These are phyloP conservation scores for Psettodes erumei DNA, from an alignment of 2,113 vertebrate genomes.

Conservation along the genomic window DNA sequence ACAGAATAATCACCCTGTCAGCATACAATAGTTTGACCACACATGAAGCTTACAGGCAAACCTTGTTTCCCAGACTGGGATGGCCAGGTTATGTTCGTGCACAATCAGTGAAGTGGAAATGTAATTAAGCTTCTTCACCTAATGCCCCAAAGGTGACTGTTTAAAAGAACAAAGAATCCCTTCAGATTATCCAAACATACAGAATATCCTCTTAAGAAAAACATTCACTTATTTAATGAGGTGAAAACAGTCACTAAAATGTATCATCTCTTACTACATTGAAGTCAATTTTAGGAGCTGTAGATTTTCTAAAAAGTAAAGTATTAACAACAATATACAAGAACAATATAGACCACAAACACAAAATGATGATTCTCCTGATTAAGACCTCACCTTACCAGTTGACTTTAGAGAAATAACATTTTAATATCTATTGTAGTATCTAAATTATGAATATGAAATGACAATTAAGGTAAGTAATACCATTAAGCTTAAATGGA, in stretches of 20 bases:
- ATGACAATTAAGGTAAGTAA: neutral
- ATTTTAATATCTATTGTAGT: neutral
- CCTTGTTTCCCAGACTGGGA: neutral
- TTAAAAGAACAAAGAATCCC: constrained; percentile 24
- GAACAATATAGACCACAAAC: neutral
- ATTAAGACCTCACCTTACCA: too few species aligned
- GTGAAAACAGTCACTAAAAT: neutral
- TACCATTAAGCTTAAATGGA: neutral
- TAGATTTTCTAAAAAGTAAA: neutral
- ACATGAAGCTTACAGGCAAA: neutral
- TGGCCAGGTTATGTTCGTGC: neutral
- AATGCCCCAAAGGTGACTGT: neutral
- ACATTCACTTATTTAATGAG: neutral
- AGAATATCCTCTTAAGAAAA: neutral
- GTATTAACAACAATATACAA: too few species aligned
- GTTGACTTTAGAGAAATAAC: too few species aligned
- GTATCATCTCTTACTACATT: neutral
- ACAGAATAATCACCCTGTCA: neutral
- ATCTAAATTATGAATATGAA: neutral
- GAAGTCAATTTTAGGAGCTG: neutral
- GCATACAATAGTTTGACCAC: neutral
- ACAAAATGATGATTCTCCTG: neutral
- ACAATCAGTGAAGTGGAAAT: constrained; percentile 12
- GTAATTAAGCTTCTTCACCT: constrained; percentile 31
- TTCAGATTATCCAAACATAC: neutral